Base-by-base conservation (phyloP, 1,140 invertebrate genomes). In the Papilio xuthus region DNA sequence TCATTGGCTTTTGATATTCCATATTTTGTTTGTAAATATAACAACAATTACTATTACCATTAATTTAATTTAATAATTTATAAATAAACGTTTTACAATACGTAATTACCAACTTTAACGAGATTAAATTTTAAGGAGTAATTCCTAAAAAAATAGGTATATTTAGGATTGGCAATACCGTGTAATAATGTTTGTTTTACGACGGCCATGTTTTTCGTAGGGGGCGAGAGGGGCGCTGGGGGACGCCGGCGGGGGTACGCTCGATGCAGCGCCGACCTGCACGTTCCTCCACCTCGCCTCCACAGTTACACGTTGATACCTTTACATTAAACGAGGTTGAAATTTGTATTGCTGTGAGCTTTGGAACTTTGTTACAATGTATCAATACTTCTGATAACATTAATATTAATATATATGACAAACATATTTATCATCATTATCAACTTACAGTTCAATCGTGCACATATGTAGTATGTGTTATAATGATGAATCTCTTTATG, bases 231-330 rank as follows among this genome's bases (percentile, higher is more conserved):
- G 23, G 67, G 37, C n/a, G 70, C 1, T 8, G 41, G 37, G 0
- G 9, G 9, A 18, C 15, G 60, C 9, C 0, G 26, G 9, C 2
- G 4, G 60, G 69, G 69, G 41, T 18, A n/a, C n/a, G 69, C 69
- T 71, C 69, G 69, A 20, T 71, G 70, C 70, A 72, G n/a, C 70
- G 70, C 70, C 41, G 70, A 72, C 70, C 70, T 72, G 70, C 70
- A 44, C 41, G 70, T 26, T 72, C 70, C 13, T 42, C 69, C 42
- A 23, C 70, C 70, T 72, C 70, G 12, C 37, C 70, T 47, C 70
- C 20, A 72, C 41, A 71, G 37, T 72, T 44, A 44, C 69, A 71
- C 20, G 20, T 42, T 72, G 60, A 28, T 44, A 72, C 20, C 20
- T 72, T 72, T 47, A 72, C 12, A 72, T 72, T 26, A 23, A 41